Conservation (phyloP, 2,797 vertebrate species). For the Chromis chromis region DNA sequence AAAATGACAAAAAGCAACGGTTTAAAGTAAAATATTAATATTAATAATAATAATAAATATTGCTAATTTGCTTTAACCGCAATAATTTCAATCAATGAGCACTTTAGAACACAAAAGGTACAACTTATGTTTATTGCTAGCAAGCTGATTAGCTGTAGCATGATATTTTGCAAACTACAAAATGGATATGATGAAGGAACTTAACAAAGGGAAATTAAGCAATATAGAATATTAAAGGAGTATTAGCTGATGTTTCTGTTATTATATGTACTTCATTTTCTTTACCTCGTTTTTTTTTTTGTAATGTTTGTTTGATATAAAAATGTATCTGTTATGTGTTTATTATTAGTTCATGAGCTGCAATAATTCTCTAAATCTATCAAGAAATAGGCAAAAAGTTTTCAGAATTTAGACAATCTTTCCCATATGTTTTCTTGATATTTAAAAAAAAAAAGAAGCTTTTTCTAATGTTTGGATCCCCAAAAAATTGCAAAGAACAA, state of each 20-base stretch:
- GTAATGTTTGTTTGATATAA: constrained; percentile 2
- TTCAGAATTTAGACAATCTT: background rate
- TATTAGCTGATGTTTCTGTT: background rate
- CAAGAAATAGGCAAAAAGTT: background rate
- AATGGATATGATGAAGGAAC: background rate
- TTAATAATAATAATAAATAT: background rate
- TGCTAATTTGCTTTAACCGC: constrained; percentile 11
- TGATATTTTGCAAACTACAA: constrained; percentile 14
- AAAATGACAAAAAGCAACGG: constrained; percentile 9
- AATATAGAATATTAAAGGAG: constrained; percentile 13
- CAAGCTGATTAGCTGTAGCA: background rate
- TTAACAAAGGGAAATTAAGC: constrained; percentile 18
- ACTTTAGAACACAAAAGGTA: constrained; percentile 32
- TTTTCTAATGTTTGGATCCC: background rate
- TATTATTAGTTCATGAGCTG: background rate
- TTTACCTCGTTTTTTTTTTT: background rate
- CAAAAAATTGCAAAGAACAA: background rate
- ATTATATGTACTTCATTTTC: constrained; percentile 7
- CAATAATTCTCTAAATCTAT: background rate
- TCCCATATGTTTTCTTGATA: background rate
- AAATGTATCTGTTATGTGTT: background rate
- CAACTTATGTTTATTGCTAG: constrained; percentile 15
- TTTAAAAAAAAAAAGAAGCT: background rate
- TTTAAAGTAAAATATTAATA: background rate
- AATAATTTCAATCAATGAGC: constrained; percentile 27